Base-by-base conservation (phyloP, 2,888 invertebrate species). In the Omphaloscelis lunosa region DNA sequence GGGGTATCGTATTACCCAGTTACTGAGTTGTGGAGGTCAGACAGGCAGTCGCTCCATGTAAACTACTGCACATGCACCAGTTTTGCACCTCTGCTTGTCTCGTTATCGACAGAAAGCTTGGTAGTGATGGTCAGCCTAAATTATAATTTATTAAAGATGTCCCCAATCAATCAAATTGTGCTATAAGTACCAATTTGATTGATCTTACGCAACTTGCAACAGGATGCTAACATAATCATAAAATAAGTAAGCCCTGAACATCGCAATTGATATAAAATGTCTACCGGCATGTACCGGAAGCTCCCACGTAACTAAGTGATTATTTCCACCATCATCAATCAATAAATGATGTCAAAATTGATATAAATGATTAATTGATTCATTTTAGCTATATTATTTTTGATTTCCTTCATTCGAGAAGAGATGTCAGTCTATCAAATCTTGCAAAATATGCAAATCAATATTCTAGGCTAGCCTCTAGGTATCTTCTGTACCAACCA, bases 281-380 rank as follows among this genome's bases (percentile, higher is more conserved):
- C 67, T 67, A 66, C 34, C 3, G 5, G 27, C 51, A 29, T 27
- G 23, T 53, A 70, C n/a, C 84, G 80, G 84, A 84, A 84, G 67
- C 58, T 51, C 51, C 39, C 58, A 79, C 45, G 67, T 71, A 74
- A 71, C 9, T 69, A 59, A 66, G 34, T 62, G 20, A 15, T 45
- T 34, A 72, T 65, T 70, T 73, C 27, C 68, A 70, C 66, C 51
- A 56, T 67, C 48, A 68, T 72, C 51, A 70, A 83, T 85, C 77
- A 85, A 63, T 53, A 71, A 58, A 9, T 66, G 20, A 39, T 70
- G 65, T 75, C 29, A 78, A 67, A 73, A 63, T 27, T 39, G 17
- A 39, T 59, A 56, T 59, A 59, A 61, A 65, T 77, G 41, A 62
- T 68, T 41, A 11, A 58, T 74, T 27, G 27, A 59, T 61, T 68